These are phyloP conservation scores for Epistrophe eligans DNA, from an alignment of 2,888 invertebrate genomes.

Conservation along the genomic window DNA sequence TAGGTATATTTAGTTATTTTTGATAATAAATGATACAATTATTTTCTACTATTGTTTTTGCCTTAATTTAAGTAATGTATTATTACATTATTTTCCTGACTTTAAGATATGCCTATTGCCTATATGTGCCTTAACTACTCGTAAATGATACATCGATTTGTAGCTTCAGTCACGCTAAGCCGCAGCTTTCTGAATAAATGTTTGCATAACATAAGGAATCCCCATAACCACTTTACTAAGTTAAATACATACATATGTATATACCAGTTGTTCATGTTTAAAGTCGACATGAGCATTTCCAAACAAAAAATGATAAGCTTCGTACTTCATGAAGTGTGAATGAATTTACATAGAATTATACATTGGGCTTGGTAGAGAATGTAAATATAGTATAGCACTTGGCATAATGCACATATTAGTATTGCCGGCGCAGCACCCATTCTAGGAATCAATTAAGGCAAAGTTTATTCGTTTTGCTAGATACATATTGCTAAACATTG, in stretches of 20 bases:
- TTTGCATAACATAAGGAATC: slow-evolving; percentile 26
- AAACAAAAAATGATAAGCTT: slow-evolving; percentile 3
- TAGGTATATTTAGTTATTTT: not conserved
- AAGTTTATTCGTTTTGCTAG: not conserved
- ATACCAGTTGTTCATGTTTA: not conserved
- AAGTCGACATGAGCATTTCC: slow-evolving; percentile 16
- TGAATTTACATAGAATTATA: slow-evolving; percentile 21
- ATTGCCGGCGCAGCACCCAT: slow-evolving; percentile 8
- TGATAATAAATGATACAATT: not conserved
- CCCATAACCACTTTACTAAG: slow-evolving; percentile 13
- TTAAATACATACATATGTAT: not conserved
- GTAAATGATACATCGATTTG: slow-evolving; percentile 4
- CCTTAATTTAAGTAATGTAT: not conserved
- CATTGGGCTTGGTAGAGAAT: not conserved
- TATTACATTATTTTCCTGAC: not conserved
- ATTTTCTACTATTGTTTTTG: not conserved
- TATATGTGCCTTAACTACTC: not conserved
- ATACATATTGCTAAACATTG: not conserved
- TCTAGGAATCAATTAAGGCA: slow-evolving; percentile 4
- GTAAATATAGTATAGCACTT: too few relatives aligned
- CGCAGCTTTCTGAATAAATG: not conserved
- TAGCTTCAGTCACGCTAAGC: slow-evolving; percentile 7
- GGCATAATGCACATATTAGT: not conserved
- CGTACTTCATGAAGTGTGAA: slow-evolving; percentile 3
- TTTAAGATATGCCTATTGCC: too few relatives aligned